A percentile compares a stretch with the other conserved stretches of the same genome.
Evolutionary conservation across 1,140 invertebrate species (phyloP).

Genomic region (honey bee (Apis mellifera)): DNA sequence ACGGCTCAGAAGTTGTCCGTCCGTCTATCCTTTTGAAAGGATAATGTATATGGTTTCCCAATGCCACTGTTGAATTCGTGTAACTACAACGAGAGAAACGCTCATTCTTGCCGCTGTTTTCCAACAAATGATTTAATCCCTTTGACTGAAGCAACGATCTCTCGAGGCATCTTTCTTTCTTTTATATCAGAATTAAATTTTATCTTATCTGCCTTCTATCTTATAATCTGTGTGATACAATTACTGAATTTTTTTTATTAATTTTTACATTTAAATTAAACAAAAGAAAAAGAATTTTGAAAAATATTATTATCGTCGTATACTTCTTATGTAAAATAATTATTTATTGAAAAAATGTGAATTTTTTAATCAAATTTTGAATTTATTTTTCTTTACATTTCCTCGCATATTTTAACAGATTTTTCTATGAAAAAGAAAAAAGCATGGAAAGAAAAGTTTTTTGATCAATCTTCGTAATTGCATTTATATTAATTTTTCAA

Average conservation of each 20-base stretch:
- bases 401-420: neutral
- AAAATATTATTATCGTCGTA: too few relatives aligned
- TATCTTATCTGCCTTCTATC: neutral
- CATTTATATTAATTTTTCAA: too few relatives aligned
- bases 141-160: neutral
- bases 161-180: neutral
- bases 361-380: neutral
- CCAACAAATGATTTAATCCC: constrained; percentile 16
- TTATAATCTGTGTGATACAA: neutral
- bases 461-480: neutral
- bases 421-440: neutral
- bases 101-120: constrained; percentile 18
- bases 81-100: constrained; percentile 13
- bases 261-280: neutral
- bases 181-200: constrained; percentile 1
- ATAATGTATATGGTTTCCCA: neutral
- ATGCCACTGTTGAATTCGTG: neutral
- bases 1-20: constrained; percentile 15
- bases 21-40: constrained; percentile 21
- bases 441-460: neutral
- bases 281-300: too few relatives aligned
- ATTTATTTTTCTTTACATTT: neutral
- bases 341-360: neutral
- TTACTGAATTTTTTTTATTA: neutral
- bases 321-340: too few relatives aligned